Percentiles rank a stretch among this genome's conserved stretches.
These are phyloP conservation scores for Hymenochirus boettgeri DNA, from an alignment of 2,113 vertebrate genomes.

Conservation along the genomic window DNA sequence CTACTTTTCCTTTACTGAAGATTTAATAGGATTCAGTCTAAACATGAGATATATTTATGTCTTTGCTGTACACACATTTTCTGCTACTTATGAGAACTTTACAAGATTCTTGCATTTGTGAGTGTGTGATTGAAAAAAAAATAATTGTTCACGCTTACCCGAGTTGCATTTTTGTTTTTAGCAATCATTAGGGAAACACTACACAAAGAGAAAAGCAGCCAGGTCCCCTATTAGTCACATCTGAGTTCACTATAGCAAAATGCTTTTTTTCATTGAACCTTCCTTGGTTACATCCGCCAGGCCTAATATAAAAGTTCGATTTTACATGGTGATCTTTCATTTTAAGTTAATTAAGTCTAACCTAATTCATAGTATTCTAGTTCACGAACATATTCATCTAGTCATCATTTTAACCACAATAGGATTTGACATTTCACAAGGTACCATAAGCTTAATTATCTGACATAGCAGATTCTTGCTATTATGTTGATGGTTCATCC, in stretches of 20 bases:
- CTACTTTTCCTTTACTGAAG: too few relatives aligned
- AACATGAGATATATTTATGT: too few relatives aligned
- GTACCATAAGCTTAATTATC: background rate
- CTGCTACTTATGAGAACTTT: background rate
- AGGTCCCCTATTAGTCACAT: background rate
- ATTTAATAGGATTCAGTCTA: too few relatives aligned
- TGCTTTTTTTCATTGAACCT: background rate
- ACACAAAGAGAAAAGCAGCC: background rate
- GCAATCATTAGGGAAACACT: background rate
- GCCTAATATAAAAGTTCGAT: background rate
- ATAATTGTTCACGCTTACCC: background rate
- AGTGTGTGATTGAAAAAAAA: background rate
- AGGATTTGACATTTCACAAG: background rate
- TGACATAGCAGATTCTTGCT: too few relatives aligned
- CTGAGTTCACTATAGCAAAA: background rate
- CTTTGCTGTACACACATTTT: too few relatives aligned
- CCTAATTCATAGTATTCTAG: background rate
- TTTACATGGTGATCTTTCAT: background rate
- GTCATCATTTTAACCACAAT: background rate
- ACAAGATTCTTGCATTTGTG: background rate
- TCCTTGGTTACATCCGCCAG: background rate
- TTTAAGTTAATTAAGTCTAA: background rate
- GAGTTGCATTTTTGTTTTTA: background rate
- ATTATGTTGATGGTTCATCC: too few relatives aligned
- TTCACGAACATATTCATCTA: background rate